These are phyloP conservation scores for Sinocyclocheilus anshuiensis DNA, from an alignment of 2,113 vertebrate species.

Conservation along the genomic window DNA sequence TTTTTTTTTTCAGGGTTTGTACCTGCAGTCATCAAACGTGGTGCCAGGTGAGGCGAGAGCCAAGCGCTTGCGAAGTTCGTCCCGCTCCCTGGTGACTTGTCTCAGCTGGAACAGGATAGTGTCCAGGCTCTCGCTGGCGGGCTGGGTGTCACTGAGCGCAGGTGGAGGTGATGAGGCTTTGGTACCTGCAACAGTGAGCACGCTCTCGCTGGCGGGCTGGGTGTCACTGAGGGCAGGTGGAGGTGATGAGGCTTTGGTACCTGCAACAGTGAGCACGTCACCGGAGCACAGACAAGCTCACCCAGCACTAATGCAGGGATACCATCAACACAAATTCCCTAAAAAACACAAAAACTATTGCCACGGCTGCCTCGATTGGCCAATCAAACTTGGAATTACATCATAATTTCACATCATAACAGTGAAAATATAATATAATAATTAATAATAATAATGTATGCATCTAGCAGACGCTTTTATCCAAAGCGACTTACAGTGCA, in stretches of 20 bases:
- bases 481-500: too few species aligned
- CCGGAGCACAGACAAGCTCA: conserved; percentile 43
- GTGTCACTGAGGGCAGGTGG: conserved; percentile 85
- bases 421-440: too few species aligned
- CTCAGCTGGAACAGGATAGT: conserved; percentile 89
- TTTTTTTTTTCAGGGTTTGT: conserved; percentile 9
- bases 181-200: too few species aligned
- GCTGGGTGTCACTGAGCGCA: conserved; percentile 82
- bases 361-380: neutral
- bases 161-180: conserved; percentile 92
- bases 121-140: conserved; percentile 88
- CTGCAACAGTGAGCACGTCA: conserved; percentile 73
- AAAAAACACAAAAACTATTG: neutral
- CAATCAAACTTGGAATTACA: neutral
- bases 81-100: conserved; percentile 91
- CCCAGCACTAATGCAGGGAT: conserved; percentile 15
- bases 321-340: neutral
- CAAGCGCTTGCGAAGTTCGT: conserved; percentile 93
- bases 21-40: conserved; percentile 97
- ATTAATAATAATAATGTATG: too few species aligned
- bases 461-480: too few species aligned
- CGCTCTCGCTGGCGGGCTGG: conserved; percentile 86
- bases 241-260: conserved; percentile 92
- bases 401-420: too few species aligned
- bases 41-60: conserved; percentile 91